Evolutionary conservation across 2,113 vertebrate species (phyloP), one percentile per base, ranked within the genome.

Genomic region (Eupsittula cactorum): DNA sequence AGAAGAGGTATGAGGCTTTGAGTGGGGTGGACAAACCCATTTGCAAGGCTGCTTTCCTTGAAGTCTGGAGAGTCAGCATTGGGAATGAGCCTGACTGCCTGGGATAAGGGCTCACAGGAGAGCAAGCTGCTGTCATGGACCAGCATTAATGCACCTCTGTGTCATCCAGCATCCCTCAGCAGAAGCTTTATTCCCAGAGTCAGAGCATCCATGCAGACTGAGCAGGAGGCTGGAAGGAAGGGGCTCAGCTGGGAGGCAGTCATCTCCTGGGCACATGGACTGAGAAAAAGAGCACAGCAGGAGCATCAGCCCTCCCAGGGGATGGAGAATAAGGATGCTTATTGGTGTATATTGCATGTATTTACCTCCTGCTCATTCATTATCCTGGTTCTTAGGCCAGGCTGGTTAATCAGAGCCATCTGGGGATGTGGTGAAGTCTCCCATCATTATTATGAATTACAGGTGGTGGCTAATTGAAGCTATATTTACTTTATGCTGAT

Each of bases 71-170:
- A 82, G 16, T 11, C 47, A n/a, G 62, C 0, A 1, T 10, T 23
- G 28, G 46, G 46, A 23, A 41, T 0, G 5, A 42, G 25, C 27
- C 44, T 0, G 1, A 16, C 13, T 52, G 11, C 33, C 19, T 6
- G 7, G 18, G 49, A 21, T 0, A 3, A 7, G 7, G 7, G 8
- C 44, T 76, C 39, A 10, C 20, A 28, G 9, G 10, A 4, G 70
- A 29, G 24, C 17, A 27, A 57, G 39, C 5, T 44, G 46, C 46
- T 73, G 27, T 16, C 35, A 4, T 2, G 16, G 24, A 49, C n/a
- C 41, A n/a, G 12, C 16, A 11, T 29, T 15, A 15, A 18, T 2
- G 8, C 63, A 4, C 17, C 44, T 42, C 1, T 9, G 16, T 13
- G 44, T n/a, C 57, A 53, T 19, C 53, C 57, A 81, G 69, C 28